phyloP scores from a whole-genome alignment of 1,140 invertebrate genomes.

The Nasonia giraulti region DNA sequence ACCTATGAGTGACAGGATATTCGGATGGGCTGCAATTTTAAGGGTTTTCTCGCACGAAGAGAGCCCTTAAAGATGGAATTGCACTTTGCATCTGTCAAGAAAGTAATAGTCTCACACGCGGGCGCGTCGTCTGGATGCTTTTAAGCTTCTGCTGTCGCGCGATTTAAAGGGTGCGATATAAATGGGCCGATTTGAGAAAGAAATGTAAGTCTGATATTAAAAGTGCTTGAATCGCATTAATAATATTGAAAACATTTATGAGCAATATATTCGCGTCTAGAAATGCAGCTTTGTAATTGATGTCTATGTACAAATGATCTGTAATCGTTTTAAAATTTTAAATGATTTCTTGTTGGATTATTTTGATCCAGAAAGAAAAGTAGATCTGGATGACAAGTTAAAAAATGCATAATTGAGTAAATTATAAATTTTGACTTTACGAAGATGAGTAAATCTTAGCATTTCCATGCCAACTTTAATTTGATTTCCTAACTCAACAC shows the following conservation, averaged over 20 bases:
- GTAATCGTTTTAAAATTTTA: too few species aligned
- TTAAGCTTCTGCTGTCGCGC: too few species aligned
- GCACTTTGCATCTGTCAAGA: background rate
- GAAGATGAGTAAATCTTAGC: slow-evolving; percentile 3
- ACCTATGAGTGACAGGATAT: too few species aligned
- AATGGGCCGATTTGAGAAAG: background rate
- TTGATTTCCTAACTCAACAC: background rate
- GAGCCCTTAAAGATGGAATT: background rate
- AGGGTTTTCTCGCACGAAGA: background rate
- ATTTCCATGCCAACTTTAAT: slow-evolving; percentile 10
- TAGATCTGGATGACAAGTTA: too few species aligned
- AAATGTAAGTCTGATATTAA: background rate
- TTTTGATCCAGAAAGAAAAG: too few species aligned
- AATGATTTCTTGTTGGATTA: too few species aligned
- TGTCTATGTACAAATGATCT: background rate
- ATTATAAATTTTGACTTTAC: background rate
- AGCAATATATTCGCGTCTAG: too few species aligned
- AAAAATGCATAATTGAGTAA: too few species aligned
- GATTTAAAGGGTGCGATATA: background rate
- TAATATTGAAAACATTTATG: background rate
- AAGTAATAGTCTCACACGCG: background rate
- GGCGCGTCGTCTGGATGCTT: background rate
- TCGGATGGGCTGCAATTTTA: too few species aligned
- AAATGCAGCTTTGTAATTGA: too few species aligned
- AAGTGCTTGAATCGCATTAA: background rate